Evolutionary conservation across 2,888 invertebrate genomes (phyloP), one percentile per base, ranked within the genome.

Genomic region (Mechanitis mazaeus): DNA sequence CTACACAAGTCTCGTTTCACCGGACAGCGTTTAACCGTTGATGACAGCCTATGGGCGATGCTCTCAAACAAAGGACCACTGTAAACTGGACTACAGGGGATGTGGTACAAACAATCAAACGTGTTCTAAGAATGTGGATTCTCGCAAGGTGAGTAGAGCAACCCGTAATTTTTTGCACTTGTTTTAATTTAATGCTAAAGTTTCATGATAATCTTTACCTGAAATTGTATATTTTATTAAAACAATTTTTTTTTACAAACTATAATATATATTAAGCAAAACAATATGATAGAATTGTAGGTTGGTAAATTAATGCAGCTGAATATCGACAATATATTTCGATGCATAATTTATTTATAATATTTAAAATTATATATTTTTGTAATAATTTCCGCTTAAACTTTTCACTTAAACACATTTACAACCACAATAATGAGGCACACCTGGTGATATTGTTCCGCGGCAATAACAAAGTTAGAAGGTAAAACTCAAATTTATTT

Each of bases 1-100:
- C 80, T 76, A 79, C 71, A 69, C 64, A 72, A 72, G 69, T 73
- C 72, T 71, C 72, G 71, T 75, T 75, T 69, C 71, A 71, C 72
- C 73, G 75, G 74, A 69, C 74, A 73, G 66, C 77, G 73, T 84
- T 84, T 84, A 84, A 83, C 81, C 79, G 80, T 78, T 83, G 85
- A 83, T 81, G 85, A 83, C 84, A 82, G 77, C 75, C 83, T 82
- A 77, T 78, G 79, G 81, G 81, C 79, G 71, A 77, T 73, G 79
- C 73, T 72, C 73, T 72, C 73, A 79, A 81, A 83, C 83, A 85
- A 85, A 84, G 84, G 81, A 77, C 79, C 72, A 71, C 77, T 77
- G 79, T 80, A 80, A 80, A 81, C 78, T 81, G 79, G 62, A 66
- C 68, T 60, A 56, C 61, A 64, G 66, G 59, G 59, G 47, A 61